Evolutionary conservation across 2,797 vertebrate genomes (phyloP), one percentile per base, ranked within the genome.

Genomic region (Enteromius thamalakanensis): DNA sequence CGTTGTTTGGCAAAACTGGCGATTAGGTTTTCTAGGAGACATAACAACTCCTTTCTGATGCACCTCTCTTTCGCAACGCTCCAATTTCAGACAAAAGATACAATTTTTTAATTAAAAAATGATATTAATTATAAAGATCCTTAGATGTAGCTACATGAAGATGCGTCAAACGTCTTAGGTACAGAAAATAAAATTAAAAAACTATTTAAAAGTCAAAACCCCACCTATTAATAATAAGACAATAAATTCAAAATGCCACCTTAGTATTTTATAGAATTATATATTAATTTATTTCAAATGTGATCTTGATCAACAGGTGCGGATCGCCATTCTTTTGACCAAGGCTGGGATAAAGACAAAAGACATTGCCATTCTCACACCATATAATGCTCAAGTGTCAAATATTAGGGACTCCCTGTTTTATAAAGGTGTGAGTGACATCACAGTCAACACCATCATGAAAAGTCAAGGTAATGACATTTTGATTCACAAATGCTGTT

Each of bases 401-500:
- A 92, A 93, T 82, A 94, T 96, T 87, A 92, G 8, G 60, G 94
- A 90, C 79, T 9, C 45, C 0, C 92, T 96, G 0, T 1, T 0
- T 6, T 47, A 2, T 0, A 74, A 71, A n/a, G 80, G 87, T 2
- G 12, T 96, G 80, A 0, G 0, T 0, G 84, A 85, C 0, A 86
- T 96, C 23, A 94, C 91, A 0, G 94, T 95, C 76, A 95, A 90
- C 85, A 96, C 95, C 85, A 93, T 96, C 90, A 94, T 91, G 89
- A 96, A 95, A 86, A 96, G 96, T 65, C 95, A 96, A 94, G 96
- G 96, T 96, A 87, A 55, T 42, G 45, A 72, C 32, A 12, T n/a
- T 64, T 14, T 37, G 34, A 8, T 11, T 4, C 15, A 42, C 42
- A 75, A 37, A 21, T 53, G 15, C n/a, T 4, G 11, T 32, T 26